phyloP scores from a whole-genome alignment of 35 echinoderm and acorn worm species.

The Chiridota heheva region DNA sequence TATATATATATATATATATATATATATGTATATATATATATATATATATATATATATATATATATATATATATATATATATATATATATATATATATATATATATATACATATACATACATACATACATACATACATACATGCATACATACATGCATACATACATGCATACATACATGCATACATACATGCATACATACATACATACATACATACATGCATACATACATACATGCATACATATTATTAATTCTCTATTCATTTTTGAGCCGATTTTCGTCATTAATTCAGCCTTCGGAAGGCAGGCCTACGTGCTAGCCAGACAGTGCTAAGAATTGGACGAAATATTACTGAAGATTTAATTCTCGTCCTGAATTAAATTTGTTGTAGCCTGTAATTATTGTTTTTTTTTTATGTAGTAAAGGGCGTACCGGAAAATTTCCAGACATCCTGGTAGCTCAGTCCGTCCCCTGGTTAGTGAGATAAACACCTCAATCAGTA shows the following conservation, averaged over 20 bases:
- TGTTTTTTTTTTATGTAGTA: too few relatives aligned
- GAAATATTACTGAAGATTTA: too few relatives aligned
- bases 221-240: conserved; percentile 26
- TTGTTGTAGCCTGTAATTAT: too few relatives aligned
- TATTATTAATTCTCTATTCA: conserved; percentile 4
- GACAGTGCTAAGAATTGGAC: too few relatives aligned
- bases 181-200: conserved; percentile 8
- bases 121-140: conserved; percentile 18
- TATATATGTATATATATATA: background rate
- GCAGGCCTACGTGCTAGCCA: too few relatives aligned
- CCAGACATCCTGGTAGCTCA: too few relatives aligned
- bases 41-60: background rate
- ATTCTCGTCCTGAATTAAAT: too few relatives aligned
- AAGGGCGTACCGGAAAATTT: too few relatives aligned
- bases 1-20: background rate
- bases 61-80: background rate
- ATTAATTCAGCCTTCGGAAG: too few relatives aligned
- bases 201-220: conserved; percentile 19
- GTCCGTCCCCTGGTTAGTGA: too few relatives aligned
- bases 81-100: background rate
- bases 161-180: conserved; percentile 16
- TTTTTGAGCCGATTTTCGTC: too few relatives aligned
- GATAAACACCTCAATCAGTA: too few relatives aligned
- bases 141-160: conserved; percentile 10
- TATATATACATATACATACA: background rate